These are phyloP conservation scores for Cettia cetti DNA, from an alignment of 2,113 vertebrate species.

Conservation along the genomic window DNA sequence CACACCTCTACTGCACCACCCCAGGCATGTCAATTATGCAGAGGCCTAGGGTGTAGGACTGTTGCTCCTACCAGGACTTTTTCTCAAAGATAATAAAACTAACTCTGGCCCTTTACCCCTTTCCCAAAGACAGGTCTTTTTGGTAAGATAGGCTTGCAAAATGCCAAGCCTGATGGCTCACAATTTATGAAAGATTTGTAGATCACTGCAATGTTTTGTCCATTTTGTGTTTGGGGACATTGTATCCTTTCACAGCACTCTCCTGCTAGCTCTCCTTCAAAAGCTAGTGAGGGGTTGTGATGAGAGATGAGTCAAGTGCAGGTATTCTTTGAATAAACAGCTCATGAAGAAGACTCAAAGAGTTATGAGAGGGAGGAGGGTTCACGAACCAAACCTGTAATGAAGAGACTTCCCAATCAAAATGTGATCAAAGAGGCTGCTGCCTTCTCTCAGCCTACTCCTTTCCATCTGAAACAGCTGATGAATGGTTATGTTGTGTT, in stretches of 20 bases:
- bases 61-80: not conserved
- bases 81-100: not conserved
- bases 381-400: not conserved
- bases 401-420: slow-evolving; percentile 32
- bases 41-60: not conserved
- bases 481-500: slow-evolving; percentile 55
- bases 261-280: not conserved
- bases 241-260: not conserved
- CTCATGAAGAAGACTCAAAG: slow-evolving; percentile 5
- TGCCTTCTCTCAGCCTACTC: slow-evolving; percentile 50
- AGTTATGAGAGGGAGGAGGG: slow-evolving; percentile 21
- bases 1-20: not conserved
- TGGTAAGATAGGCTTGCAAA: not conserved
- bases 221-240: not conserved
- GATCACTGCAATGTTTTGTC: not conserved
- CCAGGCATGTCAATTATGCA: not conserved
- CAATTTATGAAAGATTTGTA: not conserved
- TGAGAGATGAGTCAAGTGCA: not conserved
- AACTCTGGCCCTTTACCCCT: not conserved
- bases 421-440: slow-evolving; percentile 48
- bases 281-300: not conserved
- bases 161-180: not conserved
- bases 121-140: not conserved
- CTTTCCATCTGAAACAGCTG: slow-evolving; percentile 55
- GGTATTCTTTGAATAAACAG: not conserved